Base-by-base conservation (phyloP, 1,140 invertebrate species). In the Magallana angulata region DNA sequence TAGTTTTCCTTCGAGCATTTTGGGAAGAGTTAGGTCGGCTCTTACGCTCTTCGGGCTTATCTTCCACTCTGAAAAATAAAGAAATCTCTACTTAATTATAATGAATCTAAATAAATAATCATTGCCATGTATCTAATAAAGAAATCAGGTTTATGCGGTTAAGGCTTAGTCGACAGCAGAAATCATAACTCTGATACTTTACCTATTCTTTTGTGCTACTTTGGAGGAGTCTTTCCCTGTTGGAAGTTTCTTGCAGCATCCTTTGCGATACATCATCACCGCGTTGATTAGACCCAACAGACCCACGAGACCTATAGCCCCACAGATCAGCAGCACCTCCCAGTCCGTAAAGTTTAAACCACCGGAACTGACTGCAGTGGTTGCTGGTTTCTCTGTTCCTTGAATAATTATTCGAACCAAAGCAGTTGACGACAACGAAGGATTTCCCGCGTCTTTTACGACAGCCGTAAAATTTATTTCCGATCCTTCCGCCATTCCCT, bases 401-500 rank as follows among this genome's bases (percentile, higher is more conserved):
- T 14, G 68, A 24, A 76, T 30, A 76, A 76, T 76, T 5, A 76
- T 24, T 30, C 68, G 68, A 11, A 76, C 68, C 8, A 76, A 76
- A 12, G 24, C 68, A 76, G 68, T 30, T 30, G 68, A 18, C 7
- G 68, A 76, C 7, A 76, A 30, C 8, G 68, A 30, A 8, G 68
- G 68, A 11, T 18, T 30, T 12, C 68, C 68, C 14, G 68, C 68
- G 8, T 76, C 68, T 76, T 30, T 2, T 30, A 76, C 68, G 12
- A 76, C 68, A 30, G 68, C 24, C 11, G 68, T 76, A 36, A 76
- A 76, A 30, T 76, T 76, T 18, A 76, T 11, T 12, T 76, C 68
- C 24, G 68, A 30, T 12, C 68, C 68, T 36, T 76, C 68, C 18
- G 68, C 30, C 8, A 76, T 36, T 30, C 68, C 68, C 9, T 76